Conservation (phyloP, 2,888 invertebrate species). For the Diarsia brunnea region DNA sequence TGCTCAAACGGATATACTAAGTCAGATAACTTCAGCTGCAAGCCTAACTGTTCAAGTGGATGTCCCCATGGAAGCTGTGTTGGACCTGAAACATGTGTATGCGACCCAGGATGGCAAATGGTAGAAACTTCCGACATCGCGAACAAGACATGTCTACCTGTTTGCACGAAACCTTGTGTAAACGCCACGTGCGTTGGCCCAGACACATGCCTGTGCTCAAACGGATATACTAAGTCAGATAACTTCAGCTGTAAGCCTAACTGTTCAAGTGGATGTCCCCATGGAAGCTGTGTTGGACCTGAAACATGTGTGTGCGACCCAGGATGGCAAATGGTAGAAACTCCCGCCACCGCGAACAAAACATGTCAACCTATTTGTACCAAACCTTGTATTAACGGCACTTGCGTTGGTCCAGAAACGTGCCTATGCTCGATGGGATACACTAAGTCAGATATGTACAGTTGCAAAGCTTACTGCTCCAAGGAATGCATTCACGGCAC, state of each 20-base stretch:
- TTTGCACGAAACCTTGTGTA: slow-evolving; percentile 36
- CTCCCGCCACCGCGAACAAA: background rate
- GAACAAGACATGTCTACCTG: slow-evolving; percentile 38
- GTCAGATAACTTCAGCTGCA: slow-evolving; percentile 14
- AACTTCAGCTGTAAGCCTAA: slow-evolving; percentile 29
- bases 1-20: slow-evolving; percentile 30
- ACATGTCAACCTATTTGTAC: slow-evolving; percentile 43
- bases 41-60: slow-evolving; percentile 32
- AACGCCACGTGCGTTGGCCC: slow-evolving; percentile 40
- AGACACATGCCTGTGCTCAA: slow-evolving; percentile 33
- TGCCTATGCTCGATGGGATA: slow-evolving; percentile 47
- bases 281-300: slow-evolving; percentile 44
- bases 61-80: slow-evolving; percentile 47
- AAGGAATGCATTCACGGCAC: slow-evolving; percentile 39
- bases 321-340: slow-evolving; percentile 28
- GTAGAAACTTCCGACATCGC: background rate
- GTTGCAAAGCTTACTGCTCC: slow-evolving; percentile 41
- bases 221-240: slow-evolving; percentile 16
- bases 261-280: slow-evolving; percentile 33
- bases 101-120: slow-evolving; percentile 10
- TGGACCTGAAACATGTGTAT: slow-evolving; percentile 35
- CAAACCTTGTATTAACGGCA: slow-evolving; percentile 29
- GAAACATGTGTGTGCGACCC: slow-evolving; percentile 40
- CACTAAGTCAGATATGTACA: slow-evolving; percentile 1
- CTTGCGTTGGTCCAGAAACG: slow-evolving; percentile 41